Base-by-base conservation (phyloP, 35 echinoderm and acorn worm species). In the Heliocidaris erythrogramma region DNA sequence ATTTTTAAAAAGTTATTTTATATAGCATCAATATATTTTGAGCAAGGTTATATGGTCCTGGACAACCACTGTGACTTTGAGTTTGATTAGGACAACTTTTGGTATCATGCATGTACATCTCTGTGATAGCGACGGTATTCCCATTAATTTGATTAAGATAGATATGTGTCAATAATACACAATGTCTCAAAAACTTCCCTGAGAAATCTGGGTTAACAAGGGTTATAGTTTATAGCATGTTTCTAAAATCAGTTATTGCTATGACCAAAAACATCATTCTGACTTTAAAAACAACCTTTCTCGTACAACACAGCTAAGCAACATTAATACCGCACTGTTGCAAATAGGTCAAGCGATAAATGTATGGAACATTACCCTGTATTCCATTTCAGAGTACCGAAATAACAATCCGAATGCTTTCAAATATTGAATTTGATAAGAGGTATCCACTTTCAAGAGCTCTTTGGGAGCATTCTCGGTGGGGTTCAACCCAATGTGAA, bases 361-460 rank as follows among this genome's bases (percentile, higher is more conserved):
- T 78, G 65, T 24, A 78, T 4, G 21, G 65, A 21, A 78, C 65
- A 78, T 78, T 27, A 78, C 14, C 65, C 27, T 78, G 21, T 78
- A 78, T 78, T 78, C 65, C 0, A 5, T 21, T n/a, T 78, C 17
- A 78, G 65, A 78, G 65, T 78, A 24, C 27, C 65, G 27, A 78
- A 78, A 78, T 78, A 78, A 27, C 65, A 78, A 78, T 8, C 65
- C 27, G 65, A 78, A 78, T 78, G 65, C 21, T 78, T 78, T 78
- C 65, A 78, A 78, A 78, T 78, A 78, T 78, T 78, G 65, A 18
- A 24, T 78, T 78, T 78, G 65, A 78, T 78, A 78, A 78, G 65
- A 78, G 65, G 65, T 21, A 78, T 78, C 65, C 65, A 78, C 65
- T 78, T 78, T 78, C 65, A 78, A 78, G 65, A 69, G 24, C 60